Evolutionary conservation across 1,140 invertebrate species (phyloP), one percentile per base, ranked within the genome.

Genomic region (Orchesella cincta): DNA sequence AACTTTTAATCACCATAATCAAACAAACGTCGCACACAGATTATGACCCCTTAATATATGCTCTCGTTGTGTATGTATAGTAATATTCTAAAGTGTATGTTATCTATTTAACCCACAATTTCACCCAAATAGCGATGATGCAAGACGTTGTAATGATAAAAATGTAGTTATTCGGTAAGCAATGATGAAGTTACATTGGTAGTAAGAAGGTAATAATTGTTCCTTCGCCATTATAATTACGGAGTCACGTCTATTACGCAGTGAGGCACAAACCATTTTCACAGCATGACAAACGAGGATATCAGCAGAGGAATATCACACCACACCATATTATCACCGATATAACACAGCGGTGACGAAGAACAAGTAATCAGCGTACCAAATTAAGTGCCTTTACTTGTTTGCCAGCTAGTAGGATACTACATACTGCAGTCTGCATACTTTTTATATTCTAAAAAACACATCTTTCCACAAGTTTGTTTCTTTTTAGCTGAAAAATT

Each of bases 261-360:
- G 62, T 67, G 31, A 67, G 62, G 31, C 26, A 12, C 62, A 67
- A n/a, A 29, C 26, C 31, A 31, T 67, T 67, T 67, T 67, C 62
- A 67, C 62, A 67, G 62, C 62, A 67, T 67, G 62, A n/a, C 62
- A 67, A 67, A 67, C 29, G 62, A 67, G 62, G 62, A 67, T 33
- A 67, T 67, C 62, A 67, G 3, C 23, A 29, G 26, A 33, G 62
- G 31, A 33, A 67, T 67, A 29, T 67, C 26, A 67, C 62, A 67
- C 62, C 62, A 67, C 62, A 67, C 62, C 62, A n/a, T 33, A 26
- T 67, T 67, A 67, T 67, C 62, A 29, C 62, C n/a, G 28, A 67
- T 31, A 67, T 33, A 31, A 67, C 62, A 67, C 62, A 67, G 62
- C 62, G 33, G 62, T 67, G 52, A 67, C 62, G 31, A 31, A 2